Percentiles rank a stretch among this genome's conserved stretches.
Conservation (phyloP, 2,797 vertebrate genomes). For the Gastrophryne carolinensis region DNA sequence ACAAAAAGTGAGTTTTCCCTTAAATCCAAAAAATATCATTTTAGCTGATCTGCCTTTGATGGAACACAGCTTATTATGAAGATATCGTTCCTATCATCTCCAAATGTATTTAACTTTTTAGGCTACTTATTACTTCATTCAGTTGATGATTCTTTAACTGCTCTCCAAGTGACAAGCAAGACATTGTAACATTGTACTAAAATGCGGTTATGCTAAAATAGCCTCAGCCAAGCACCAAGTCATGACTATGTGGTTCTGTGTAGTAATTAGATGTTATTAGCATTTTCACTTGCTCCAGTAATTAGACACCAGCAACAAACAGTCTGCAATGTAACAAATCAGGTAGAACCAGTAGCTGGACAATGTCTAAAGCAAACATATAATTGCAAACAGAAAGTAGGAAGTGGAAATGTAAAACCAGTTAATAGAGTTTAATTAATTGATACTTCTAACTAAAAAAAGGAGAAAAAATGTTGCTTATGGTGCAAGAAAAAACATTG, state of each 20-base stretch:
- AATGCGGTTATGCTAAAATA: not conserved
- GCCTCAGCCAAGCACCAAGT: not conserved
- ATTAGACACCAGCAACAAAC: not conserved
- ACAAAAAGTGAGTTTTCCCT: too few relatives aligned
- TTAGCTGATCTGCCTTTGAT: too few relatives aligned
- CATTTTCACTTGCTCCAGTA: constrained; percentile 2
- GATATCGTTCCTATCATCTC: too few relatives aligned
- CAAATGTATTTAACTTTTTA: too few relatives aligned
- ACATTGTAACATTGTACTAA: too few relatives aligned
- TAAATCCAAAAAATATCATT: too few relatives aligned
- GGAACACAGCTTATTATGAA: too few relatives aligned
- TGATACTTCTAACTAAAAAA: not conserved
- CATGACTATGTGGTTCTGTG: not conserved
- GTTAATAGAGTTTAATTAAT: constrained; percentile 37
- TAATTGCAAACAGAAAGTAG: constrained; percentile 16
- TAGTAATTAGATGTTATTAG: not conserved
- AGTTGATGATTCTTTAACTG: not conserved
- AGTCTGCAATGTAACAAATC: constrained; percentile 9
- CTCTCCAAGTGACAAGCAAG: too few relatives aligned
- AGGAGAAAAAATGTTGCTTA: not conserved
- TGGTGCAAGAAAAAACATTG: too few relatives aligned
- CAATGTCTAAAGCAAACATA: not conserved
- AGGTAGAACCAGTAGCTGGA: not conserved
- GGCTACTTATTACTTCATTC: not conserved
- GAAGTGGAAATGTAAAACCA: constrained; percentile 6